Evolutionary conservation across 1,140 invertebrate genomes (phyloP), one percentile per base, ranked within the genome.

Genomic region (Cydia splendana): DNA sequence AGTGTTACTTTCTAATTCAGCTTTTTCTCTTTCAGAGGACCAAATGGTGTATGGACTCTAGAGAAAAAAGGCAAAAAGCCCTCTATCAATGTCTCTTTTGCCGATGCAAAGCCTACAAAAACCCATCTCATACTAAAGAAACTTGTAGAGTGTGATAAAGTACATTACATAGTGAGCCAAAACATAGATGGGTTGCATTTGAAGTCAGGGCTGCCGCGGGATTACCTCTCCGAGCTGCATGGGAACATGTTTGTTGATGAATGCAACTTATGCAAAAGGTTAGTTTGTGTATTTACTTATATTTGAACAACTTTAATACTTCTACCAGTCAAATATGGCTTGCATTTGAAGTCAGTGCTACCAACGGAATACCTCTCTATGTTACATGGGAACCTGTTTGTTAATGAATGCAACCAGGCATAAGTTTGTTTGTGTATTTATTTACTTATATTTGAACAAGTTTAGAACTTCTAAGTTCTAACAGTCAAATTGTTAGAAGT

Each of bases 211-310:
- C 92, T 99, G 78, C 91, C 95, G 13, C 94, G 98, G 76, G 95
- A 96, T 80, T 93, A 96, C 88, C 92, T 99, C 75, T 95, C 98
- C 48, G 99, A 99, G 93, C 93, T 99, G 38, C 99, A 99, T 95
- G 99, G 99, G 48, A 99, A 99, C 90, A 99, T 99, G 96, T 99
- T 99, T 93, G 95, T 98, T 65, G 98, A 99, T 93, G 96, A 98
- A 87, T 99, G 99, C 90, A 96, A 96, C 85, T 95, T 96, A 86
- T 99, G 99, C 94, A 94, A 96, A 90, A 97, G 95, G 97, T 98
- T 94, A 82, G 65, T 73, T 75, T 57, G n/a, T n/a, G 5, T 53
- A 53, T 15, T n/a, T n/a, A 6, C 12, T 15, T 53, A 15, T n/a
- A 53, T 4, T 5, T 13, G 4, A 73, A 71, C 30, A 3, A 30